Evolutionary conservation across 2,888 invertebrate species (phyloP).

Genomic region (Aquatica leii): DNA sequence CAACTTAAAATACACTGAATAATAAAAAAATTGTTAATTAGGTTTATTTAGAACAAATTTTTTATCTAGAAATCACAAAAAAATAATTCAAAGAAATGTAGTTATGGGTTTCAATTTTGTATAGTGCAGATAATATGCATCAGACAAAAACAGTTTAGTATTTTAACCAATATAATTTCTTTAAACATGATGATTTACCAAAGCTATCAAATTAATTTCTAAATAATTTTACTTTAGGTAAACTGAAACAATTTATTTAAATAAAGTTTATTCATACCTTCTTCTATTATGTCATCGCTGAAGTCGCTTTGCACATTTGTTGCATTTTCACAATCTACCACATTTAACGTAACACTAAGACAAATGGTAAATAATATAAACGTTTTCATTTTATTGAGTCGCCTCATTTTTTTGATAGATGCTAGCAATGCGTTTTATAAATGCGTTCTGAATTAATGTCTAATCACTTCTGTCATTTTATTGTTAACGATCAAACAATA

Average conservation of each 20-base stretch:
- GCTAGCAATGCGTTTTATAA: conserved; percentile 4
- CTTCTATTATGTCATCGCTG: conserved; percentile 10
- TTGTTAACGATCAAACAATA: conserved; percentile 10
- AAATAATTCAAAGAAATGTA: too few relatives aligned
- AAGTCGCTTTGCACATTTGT: conserved; percentile 1
- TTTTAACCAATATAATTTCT: too few relatives aligned
- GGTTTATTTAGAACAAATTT: too few relatives aligned
- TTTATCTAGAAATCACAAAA: too few relatives aligned
- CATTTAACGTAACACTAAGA: background rate
- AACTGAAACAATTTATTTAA: too few relatives aligned
- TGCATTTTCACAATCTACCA: conserved; percentile 16
- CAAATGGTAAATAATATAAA: conserved; percentile 12
- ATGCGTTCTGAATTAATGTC: background rate
- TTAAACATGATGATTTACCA: too few relatives aligned
- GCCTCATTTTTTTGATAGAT: conserved; percentile 1
- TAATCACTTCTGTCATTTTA: background rate
- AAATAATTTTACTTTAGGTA: too few relatives aligned
- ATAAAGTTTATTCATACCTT: conserved; percentile 14
- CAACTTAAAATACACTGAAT: too few relatives aligned
- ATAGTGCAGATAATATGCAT: too few relatives aligned
- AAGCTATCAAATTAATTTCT: background rate
- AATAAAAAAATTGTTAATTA: too few relatives aligned
- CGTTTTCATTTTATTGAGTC: conserved; percentile 1
- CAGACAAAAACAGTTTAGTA: too few relatives aligned
- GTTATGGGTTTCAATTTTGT: too few relatives aligned